Evolutionary conservation across 1,140 invertebrate genomes (phyloP).

Genomic region (Heliconius nattereri): DNA sequence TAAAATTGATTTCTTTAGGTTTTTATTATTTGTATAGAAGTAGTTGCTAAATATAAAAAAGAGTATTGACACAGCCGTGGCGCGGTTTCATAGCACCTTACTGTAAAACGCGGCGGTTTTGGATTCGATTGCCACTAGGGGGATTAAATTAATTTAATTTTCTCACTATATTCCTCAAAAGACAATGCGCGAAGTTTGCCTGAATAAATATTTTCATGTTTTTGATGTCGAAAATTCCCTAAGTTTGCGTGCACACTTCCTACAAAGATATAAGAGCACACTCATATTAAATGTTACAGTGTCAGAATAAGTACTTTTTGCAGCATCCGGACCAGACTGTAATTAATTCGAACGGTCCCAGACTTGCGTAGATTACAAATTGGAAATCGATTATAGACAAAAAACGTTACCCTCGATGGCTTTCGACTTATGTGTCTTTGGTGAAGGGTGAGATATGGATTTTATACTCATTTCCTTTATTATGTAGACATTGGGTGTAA

Average conservation of each 20-base stretch:
- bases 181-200: no score
- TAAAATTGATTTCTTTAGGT: no score
- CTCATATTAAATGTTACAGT: background rate
- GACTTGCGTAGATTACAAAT: conserved; percentile 16
- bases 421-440: background rate
- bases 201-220: no score
- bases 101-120: no score
- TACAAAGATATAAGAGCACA: background rate
- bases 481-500: background rate
- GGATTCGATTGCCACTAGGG: no score
- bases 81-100: no score
- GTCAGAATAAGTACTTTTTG: conserved; percentile 11
- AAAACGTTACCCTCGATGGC: conserved; percentile 3
- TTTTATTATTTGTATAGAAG: no score
- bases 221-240: no score
- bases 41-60: no score
- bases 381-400: conserved; percentile 16
- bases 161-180: no score
- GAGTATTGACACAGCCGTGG: no score
- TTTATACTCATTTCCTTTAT: conserved; percentile 3
- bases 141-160: no score
- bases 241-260: background rate
- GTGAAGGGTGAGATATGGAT: background rate
- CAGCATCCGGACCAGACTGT: background rate
- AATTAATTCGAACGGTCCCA: conserved; percentile 23